Evolutionary conservation across 2,797 vertebrate species (phyloP), one percentile per base, ranked within the genome.

Genomic region (Lindbergichthys nudifrons): DNA sequence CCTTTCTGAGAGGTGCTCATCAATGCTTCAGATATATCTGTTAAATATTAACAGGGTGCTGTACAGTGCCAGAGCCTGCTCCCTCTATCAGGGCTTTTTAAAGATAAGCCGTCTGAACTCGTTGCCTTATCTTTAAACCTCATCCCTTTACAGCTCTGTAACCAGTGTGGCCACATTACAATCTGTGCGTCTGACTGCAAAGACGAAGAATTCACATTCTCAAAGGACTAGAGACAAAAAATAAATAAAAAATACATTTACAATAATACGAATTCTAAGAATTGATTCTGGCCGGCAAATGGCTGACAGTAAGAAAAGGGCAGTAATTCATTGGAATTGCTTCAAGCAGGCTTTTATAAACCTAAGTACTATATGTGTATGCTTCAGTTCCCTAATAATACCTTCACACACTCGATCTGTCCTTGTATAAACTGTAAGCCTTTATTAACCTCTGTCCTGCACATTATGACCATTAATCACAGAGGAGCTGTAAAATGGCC

Each of bases 61-160:
- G 90, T 86, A 88, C 89, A 90, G 92, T 77, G 75, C 72, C 74
- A 62, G 74, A 84, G 78, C 73, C 81, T 83, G 79, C 86, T 84
- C 82, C 71, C 81, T 63, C 81, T 87, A 87, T 93, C 89, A 88
- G 88, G 32, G 39, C 26, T 83, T 65, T 86, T 62, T 47, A 39
- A 47, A 88, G 90, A 91, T 92, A 90, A 93, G 85, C 85, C 41
- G 81, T 93, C 93, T 93, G 91, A 92, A 93, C 89, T 66, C 74
- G 46, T 70, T 86, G 86, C 87, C 82, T 92, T 94, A 93, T 90
- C 88, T 76, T 65, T 45, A 70, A 81, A 69, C 79, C 75, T 88
- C 81, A 81, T 86, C 65, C 48, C 32, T 84, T 89, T 85, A 87
- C 75, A 51, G 79, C 81, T 75, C 84, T 77, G 63, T 51, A 87